Conservation (phyloP, 2,797 vertebrate species). For the Lacerta viridis region DNA sequence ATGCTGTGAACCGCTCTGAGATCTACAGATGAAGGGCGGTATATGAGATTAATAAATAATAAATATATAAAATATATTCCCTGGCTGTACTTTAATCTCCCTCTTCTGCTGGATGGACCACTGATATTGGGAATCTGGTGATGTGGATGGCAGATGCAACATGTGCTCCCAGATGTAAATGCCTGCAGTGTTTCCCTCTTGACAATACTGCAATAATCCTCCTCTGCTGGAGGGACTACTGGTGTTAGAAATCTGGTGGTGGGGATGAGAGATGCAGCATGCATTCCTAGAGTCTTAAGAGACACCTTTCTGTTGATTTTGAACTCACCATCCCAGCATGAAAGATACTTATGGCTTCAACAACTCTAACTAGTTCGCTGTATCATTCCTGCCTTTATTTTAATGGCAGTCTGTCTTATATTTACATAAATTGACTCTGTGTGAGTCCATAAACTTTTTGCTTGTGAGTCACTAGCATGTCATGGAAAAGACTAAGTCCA, state of each 20-base stretch:
- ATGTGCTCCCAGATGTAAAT: background rate
- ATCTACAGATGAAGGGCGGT: too few species aligned
- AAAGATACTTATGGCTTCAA: background rate
- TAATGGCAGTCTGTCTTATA: background rate
- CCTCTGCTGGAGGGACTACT: background rate
- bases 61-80: too few species aligned
- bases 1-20: too few species aligned
- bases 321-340: background rate
- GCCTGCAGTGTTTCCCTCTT: background rate
- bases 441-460: background rate
- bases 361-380: background rate
- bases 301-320: background rate
- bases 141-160: too few species aligned
- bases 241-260: background rate
- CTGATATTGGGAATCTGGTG: too few species aligned
- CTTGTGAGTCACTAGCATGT: too few species aligned
- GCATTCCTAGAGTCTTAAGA: background rate
- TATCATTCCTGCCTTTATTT: background rate
- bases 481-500: background rate
- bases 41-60: too few species aligned
- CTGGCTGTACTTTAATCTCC: too few species aligned
- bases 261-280: background rate
- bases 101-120: too few species aligned
- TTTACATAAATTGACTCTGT: background rate
- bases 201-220: background rate